phyloP scores from a whole-genome alignment of 1,140 invertebrate genomes.

The Heterodera carotae region DNA sequence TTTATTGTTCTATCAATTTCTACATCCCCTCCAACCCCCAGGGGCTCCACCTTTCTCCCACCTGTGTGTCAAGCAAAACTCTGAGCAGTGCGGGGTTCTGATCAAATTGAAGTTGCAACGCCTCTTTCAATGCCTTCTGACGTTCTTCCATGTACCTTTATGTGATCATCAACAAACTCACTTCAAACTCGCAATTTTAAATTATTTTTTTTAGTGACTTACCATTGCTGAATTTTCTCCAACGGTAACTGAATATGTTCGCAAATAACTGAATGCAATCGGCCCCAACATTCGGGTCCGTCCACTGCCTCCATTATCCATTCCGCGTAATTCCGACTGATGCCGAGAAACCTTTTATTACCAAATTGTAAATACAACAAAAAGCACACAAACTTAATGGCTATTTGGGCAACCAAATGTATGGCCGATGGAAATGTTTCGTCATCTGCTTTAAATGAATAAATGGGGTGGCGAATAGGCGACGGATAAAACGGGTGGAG shows the following conservation, averaged over 20 bases:
- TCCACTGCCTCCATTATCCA: slow-evolving; percentile 50
- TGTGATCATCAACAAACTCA: neutral
- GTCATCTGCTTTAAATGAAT: neutral
- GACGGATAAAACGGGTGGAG: slow-evolving; percentile 63
- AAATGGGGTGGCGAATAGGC: slow-evolving; percentile 42
- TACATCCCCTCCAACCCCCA: neutral
- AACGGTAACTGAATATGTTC: slow-evolving; percentile 45
- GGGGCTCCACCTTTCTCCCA: neutral
- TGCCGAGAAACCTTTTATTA: slow-evolving; percentile 41
- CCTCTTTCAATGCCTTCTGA: slow-evolving; percentile 56
- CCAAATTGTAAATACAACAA: neutral
- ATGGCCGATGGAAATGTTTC: slow-evolving; percentile 46
- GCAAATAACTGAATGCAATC: slow-evolving; percentile 50
- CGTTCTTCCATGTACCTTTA: slow-evolving; percentile 58
- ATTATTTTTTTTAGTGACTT: no score
- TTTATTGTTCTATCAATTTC: neutral
- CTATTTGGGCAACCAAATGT: slow-evolving; percentile 58
- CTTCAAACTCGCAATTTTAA: neutral
- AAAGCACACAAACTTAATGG: slow-evolving; percentile 50
- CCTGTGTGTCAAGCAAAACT: slow-evolving; percentile 58
- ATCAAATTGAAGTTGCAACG: slow-evolving; percentile 55
- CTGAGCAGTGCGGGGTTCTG: slow-evolving; percentile 60
- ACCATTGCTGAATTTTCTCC: slow-evolving; percentile 57
- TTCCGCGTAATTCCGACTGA: slow-evolving; percentile 30
- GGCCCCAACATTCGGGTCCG: slow-evolving; percentile 53